Conservation (phyloP, 2,797 vertebrate species). For the Hypotaenidia okinawae region DNA sequence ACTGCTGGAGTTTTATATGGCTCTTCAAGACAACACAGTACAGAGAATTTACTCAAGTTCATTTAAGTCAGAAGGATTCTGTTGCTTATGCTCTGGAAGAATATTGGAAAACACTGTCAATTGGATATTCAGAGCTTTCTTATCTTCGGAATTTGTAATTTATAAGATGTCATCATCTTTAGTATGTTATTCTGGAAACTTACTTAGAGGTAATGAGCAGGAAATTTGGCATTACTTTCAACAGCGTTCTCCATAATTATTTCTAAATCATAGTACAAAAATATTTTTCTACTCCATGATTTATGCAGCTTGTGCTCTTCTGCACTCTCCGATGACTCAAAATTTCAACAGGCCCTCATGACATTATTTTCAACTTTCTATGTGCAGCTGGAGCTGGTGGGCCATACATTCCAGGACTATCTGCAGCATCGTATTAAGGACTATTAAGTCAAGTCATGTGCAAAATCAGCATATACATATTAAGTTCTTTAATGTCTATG, state of each 20-base stretch:
- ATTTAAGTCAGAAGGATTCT: not conserved
- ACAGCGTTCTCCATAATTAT: conserved; percentile 57
- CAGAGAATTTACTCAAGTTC: not conserved
- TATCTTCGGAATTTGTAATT: conserved; percentile 42
- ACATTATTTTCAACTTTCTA: conserved; percentile 31
- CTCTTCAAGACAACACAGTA: not conserved
- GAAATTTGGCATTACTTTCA: conserved; percentile 61
- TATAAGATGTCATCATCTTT: conserved; percentile 44
- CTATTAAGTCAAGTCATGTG: conserved; percentile 5
- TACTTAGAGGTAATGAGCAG: conserved; percentile 59
- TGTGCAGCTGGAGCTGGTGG: conserved; percentile 46
- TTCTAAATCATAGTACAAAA: conserved; percentile 59
- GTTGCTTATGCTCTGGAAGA: not conserved
- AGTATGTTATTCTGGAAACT: conserved; percentile 52
- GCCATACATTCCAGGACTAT: not conserved
- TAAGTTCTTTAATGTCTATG: not conserved
- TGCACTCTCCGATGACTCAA: conserved; percentile 60
- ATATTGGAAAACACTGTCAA: conserved; percentile 45
- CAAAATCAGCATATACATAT: conserved; percentile 10
- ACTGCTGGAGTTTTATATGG: not conserved
- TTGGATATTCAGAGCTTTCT: conserved; percentile 26
- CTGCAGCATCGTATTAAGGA: not conserved
- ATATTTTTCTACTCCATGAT: conserved; percentile 60
- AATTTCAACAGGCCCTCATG: conserved; percentile 51
- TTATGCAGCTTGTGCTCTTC: conserved; percentile 55